These are phyloP conservation scores for Nasonia longicornis DNA, from an alignment of 1,140 invertebrate genomes.

Conservation along the genomic window DNA sequence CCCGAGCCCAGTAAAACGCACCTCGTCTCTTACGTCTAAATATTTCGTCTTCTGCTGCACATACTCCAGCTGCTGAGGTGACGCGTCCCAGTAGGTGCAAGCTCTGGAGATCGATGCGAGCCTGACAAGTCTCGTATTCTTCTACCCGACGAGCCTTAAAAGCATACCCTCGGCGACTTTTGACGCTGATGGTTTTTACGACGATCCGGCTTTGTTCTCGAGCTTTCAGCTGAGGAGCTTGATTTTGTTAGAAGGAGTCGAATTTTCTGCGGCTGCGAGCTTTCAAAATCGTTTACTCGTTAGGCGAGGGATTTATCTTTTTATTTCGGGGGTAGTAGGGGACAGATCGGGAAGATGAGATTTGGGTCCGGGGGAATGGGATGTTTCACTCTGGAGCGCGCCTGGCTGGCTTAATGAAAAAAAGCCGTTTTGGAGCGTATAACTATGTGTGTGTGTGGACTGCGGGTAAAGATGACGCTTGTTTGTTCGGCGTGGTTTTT, in stretches of 20 bases:
- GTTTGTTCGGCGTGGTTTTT: no score
- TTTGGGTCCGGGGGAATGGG: background rate
- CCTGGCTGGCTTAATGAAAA: no score
- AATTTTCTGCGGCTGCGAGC: background rate
- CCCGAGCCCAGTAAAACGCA: background rate
- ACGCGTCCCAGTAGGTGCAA: background rate
- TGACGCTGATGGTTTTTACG: slow-evolving; percentile 26
- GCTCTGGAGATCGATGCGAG: background rate
- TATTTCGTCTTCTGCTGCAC: background rate
- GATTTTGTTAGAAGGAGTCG: background rate
- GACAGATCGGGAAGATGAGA: background rate
- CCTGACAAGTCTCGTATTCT: background rate
- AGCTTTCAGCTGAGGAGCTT: background rate
- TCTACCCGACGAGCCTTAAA: background rate
- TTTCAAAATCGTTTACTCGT: slow-evolving; percentile 1
- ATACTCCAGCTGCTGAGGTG: no score
- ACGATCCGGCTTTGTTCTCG: background rate
- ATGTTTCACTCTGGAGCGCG: no score
- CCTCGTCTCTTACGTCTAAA: background rate
- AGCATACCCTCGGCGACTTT: background rate
- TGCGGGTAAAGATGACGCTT: no score
- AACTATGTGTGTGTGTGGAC: no score
- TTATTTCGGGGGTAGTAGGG: background rate
- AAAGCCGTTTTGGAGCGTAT: no score
- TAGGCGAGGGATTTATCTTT: background rate